Base-by-base conservation (phyloP, 2,888 invertebrate species). In the Dryobotodes eremita region DNA sequence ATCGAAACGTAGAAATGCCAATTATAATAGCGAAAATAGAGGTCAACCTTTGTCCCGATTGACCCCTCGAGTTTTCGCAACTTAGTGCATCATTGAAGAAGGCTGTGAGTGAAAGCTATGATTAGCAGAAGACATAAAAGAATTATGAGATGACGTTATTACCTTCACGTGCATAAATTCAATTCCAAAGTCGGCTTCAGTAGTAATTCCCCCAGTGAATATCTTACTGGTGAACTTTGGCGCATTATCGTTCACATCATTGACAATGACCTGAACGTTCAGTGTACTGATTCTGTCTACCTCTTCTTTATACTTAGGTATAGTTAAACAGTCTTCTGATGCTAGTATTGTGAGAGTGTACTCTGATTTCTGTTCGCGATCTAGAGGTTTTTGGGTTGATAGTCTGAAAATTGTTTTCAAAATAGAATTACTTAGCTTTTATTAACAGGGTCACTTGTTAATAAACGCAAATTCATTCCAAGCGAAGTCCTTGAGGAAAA, bases 121-220 rank as follows among this genome's bases (percentile, higher is more conserved):
- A 17, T 57, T 3, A 73, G 31, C n/a, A 73, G 17, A 46, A 6
- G 0, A 55, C 8, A 31, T 76, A 17, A 42, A n/a, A 46, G 10
- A 26, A 50, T 8, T 23, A 26, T 11, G 26, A 61, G 20, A 59
- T 23, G 4, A 23, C 0, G 55, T 46, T 36, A 57, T 48, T 94
- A 98, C 98, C 97, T 98, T 98, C 0, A 99, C 97, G 85, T 98
- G 97, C 98, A 99, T 98, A 91, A 99, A 98, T 90, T 98, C 98
- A 0, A 98, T 98, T 0, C 99, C 99, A 93, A 99, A 99, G 93
- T 99, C 98, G 0, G 99, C 98, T 85, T 98, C 99, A 0, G 99
- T 99, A 23, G 99, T 99, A 2, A 99, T 98, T 1, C 99, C 99
- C 0, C 99, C 99, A 0, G 99, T 99, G 92, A 99, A 99, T 82